Percentiles rank a stretch among this genome's conserved stretches.
Conservation (phyloP, 2,888 invertebrate species). For the Drosophila cognata region DNA sequence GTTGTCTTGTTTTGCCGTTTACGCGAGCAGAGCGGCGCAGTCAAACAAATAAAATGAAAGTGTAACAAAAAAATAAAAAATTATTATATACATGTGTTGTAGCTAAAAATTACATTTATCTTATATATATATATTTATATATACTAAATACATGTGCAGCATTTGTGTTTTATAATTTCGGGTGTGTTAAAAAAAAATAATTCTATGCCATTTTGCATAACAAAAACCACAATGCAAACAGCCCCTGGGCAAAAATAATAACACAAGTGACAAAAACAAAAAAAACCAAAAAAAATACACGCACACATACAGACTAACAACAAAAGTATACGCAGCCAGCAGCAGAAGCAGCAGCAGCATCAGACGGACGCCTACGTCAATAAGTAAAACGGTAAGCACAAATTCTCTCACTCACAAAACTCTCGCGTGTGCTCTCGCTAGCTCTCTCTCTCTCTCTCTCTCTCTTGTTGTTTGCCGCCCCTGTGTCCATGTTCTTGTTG, state of each 20-base stretch:
- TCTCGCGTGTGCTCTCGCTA: conserved; percentile 15
- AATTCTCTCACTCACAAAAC: conserved; percentile 45
- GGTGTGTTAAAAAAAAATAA: conserved; percentile 44
- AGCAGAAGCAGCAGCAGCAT: conserved; percentile 30
- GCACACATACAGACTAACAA: conserved; percentile 43
- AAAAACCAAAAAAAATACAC: conserved; percentile 41
- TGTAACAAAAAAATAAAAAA: conserved; percentile 2
- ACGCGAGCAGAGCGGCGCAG: conserved; percentile 52
- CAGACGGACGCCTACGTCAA: conserved; percentile 71
- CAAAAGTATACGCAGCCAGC: conserved; percentile 43
- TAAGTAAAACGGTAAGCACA: conserved; percentile 74
- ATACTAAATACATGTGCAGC: conserved; percentile 14
- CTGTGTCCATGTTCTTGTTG: conserved; percentile 23
- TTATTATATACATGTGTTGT: conserved; percentile 4
- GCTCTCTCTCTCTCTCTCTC: conserved; percentile 7
- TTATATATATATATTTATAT: conserved; percentile 11
- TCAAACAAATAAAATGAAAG: conserved; percentile 40
- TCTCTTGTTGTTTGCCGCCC: conserved; percentile 9
- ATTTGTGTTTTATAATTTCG: conserved; percentile 42
- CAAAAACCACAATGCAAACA: conserved; percentile 61
- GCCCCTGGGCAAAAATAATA: conserved; percentile 65
- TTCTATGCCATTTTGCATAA: conserved; percentile 69
- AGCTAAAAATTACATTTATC: conserved; percentile 7
- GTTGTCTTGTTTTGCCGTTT: conserved; percentile 60
- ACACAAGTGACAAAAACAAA: conserved; percentile 55